phyloP scores from a whole-genome alignment of 2,888 invertebrate species.

The Hydrotaea cyrtoneurina region DNA sequence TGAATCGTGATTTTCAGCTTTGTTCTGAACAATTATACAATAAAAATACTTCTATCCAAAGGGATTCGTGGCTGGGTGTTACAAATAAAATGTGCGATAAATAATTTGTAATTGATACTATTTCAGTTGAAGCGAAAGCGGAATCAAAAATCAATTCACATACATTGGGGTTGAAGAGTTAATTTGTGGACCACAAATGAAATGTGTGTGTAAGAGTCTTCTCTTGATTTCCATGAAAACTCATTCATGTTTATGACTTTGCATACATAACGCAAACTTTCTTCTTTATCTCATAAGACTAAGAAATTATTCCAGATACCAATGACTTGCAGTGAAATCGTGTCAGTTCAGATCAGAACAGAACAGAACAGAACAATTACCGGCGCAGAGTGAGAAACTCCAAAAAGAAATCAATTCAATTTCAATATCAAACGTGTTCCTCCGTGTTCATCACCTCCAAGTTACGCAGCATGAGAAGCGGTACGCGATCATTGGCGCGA shows the following conservation, averaged over 20 bases:
- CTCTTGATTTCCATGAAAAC: no score
- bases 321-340: neutral
- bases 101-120: conserved; percentile 62
- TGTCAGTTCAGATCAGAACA: conserved; percentile 4
- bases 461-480: conserved; percentile 53
- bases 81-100: conserved; percentile 42
- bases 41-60: conserved; percentile 46
- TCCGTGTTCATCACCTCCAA: conserved; percentile 52
- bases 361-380: neutral
- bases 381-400: neutral
- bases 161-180: no score
- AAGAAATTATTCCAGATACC: neutral
- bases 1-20: conserved; percentile 59
- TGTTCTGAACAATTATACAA: conserved; percentile 62
- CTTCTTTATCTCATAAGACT: conserved; percentile 1
- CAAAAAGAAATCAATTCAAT: conserved; percentile 7
- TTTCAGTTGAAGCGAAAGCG: neutral
- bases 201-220: no score
- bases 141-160: no score
- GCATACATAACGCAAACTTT: no score
- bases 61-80: neutral
- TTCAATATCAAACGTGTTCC: conserved; percentile 44
- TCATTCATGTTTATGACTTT: no score
- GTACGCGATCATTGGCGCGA: conserved; percentile 42
- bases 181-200: no score